Percentiles rank a stretch among this genome's conserved stretches.
These are phyloP conservation scores for Neodiprion virginianus DNA, from an alignment of 1,140 invertebrate genomes.

Conservation along the genomic window DNA sequence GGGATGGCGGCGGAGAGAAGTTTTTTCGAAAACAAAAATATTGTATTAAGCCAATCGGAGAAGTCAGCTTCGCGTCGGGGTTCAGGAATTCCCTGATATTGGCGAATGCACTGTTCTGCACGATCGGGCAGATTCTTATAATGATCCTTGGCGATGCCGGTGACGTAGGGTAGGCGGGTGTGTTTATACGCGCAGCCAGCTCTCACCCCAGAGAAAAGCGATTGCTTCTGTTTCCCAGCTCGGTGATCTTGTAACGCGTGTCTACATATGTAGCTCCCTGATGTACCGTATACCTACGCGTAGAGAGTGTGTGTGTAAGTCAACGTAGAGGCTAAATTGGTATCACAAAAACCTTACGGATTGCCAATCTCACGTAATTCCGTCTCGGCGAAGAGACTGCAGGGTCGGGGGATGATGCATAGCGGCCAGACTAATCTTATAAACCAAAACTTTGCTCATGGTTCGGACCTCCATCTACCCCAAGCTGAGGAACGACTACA, in stretches of 20 bases:
- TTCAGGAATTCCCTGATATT: background rate
- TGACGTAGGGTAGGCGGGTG: too few species aligned
- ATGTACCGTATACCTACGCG: too few species aligned
- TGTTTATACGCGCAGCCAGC: too few species aligned
- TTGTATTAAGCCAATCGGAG: background rate
- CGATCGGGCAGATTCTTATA: background rate
- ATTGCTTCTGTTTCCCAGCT: too few species aligned
- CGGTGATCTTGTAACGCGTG: too few species aligned
- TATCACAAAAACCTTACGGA: slow-evolving; percentile 29
- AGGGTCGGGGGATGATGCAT: slow-evolving; percentile 16
- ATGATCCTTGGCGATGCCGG: background rate
- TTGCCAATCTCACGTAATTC: slow-evolving; percentile 24
- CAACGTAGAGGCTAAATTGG: slow-evolving; percentile 20
- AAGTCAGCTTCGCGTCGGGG: background rate
- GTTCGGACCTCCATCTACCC: background rate
- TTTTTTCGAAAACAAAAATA: background rate
- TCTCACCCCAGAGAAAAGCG: too few species aligned
- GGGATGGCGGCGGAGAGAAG: too few species aligned
- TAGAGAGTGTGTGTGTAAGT: too few species aligned
- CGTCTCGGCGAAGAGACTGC: background rate
- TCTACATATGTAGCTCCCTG: too few species aligned
- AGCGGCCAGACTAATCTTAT: slow-evolving; percentile 20
- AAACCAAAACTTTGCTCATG: slow-evolving; percentile 21
- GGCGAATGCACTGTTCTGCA: background rate
- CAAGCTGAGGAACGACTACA: background rate